A percentile compares a stretch with the other conserved stretches of the same genome.
These are phyloP conservation scores for Dufourea novaeangliae DNA, from an alignment of 1,140 invertebrate genomes.

Conservation along the genomic window DNA sequence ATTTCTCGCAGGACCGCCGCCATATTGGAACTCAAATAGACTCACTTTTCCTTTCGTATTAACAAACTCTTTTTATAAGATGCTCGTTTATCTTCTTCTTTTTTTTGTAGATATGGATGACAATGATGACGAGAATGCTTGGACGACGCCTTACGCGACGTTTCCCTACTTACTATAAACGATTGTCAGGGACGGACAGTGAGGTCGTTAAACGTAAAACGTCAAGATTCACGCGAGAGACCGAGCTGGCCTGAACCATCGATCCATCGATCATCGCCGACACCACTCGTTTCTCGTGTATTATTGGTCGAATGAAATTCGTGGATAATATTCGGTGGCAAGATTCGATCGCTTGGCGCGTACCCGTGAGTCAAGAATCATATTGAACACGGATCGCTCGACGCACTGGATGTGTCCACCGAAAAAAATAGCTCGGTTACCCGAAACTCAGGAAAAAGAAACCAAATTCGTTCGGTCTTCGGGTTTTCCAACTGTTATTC, in stretches of 20 bases:
- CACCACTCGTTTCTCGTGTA: neutral
- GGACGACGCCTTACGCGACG: conserved; percentile 23
- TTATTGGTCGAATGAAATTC: neutral
- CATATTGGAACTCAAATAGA: neutral
- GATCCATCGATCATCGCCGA: neutral
- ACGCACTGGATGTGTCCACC: neutral
- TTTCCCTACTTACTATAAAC: conserved; percentile 53
- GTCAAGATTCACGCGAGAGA: neutral
- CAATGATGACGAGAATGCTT: neutral
- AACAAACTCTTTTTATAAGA: neutral
- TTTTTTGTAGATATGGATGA: neutral
- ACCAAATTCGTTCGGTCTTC: neutral
- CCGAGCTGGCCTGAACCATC: neutral
- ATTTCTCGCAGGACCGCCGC: no score
- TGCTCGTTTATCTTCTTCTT: neutral
- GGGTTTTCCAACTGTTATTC: neutral
- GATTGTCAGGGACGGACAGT: conserved; percentile 67
- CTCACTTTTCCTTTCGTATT: neutral
- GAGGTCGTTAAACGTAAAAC: conserved; percentile 53
- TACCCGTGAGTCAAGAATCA: no score
- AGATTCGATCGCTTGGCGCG: neutral
- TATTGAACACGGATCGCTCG: no score
- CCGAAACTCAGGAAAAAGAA: neutral
- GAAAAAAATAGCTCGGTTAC: neutral
- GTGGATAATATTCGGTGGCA: neutral